Base-by-base conservation (phyloP, 2,113 vertebrate species). In the Piprites chloris region DNA sequence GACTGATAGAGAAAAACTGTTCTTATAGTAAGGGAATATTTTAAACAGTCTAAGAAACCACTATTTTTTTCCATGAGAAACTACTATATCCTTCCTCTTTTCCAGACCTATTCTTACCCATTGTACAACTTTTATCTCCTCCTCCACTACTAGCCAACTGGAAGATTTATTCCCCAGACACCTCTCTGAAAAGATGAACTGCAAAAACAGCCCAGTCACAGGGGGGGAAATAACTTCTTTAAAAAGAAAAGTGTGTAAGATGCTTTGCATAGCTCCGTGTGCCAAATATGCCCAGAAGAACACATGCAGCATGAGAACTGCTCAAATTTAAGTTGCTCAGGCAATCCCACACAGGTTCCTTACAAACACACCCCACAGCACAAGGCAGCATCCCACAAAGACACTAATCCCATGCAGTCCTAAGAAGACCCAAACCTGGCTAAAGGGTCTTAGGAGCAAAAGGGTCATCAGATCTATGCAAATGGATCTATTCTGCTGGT, bases 281-380 rank as follows among this genome's bases (percentile, higher is more conserved):
- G n/a, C 59, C 37, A 71, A 89, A 69, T 0, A 79, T 2, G 15
- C 6, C 56, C 0, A 0, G 5, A 79, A 55, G 33, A 83, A 61
- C 27, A 80, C 4, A 39, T 0, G 6, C 55, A 77, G 42, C 16
- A 42, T 5, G 50, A 61, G 20, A 89, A 80, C 30, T n/a, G 73
- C 21, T 17, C 53, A 44, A 56, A 74, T 4, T 35, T 30, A 61
- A 46, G 23, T 18, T 93, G 41, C 24, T 72, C 53, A 24, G 39
- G 46, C 50, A 88, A 42, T 23, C 47, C 19, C 42, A n/a, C 14
- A 35, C 5, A 37, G 46, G 52, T 35, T 24, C 15, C 30, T 69
- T 39, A 65, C 12, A 32, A 89, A 41, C 9, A 85, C 15, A 56
- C 6, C 17, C 37, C 28, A 11, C 27, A 85, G 44, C 12, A 55